A percentile compares a stretch with the other conserved stretches of the same genome.
phyloP scores from a whole-genome alignment of 1,140 invertebrate species.

The Bombus fervidus region DNA sequence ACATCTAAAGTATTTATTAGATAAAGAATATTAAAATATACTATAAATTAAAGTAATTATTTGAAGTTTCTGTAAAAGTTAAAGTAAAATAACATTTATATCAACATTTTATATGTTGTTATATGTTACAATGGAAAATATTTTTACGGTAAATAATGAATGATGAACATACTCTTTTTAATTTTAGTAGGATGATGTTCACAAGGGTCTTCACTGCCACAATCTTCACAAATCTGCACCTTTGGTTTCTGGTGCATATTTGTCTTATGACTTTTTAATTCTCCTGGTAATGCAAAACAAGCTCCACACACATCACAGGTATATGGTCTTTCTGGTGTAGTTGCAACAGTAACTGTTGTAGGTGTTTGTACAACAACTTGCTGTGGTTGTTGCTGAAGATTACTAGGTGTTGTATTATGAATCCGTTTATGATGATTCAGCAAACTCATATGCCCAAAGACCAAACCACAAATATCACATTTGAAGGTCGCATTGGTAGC shows the following conservation, averaged over 20 bases:
- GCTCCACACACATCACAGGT: slow-evolving; percentile 85
- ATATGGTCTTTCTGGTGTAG: slow-evolving; percentile 84
- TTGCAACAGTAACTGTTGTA: slow-evolving; percentile 83
- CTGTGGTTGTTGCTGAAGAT: slow-evolving; percentile 81
- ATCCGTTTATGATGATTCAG: slow-evolving; percentile 92
- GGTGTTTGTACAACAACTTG: slow-evolving; percentile 83
- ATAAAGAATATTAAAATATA: neutral
- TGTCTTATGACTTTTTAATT: slow-evolving; percentile 83
- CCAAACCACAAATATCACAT: slow-evolving; percentile 92
- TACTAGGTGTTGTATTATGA: slow-evolving; percentile 85
- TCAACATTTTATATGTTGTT: neutral
- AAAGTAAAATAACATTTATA: neutral
- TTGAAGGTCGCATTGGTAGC: slow-evolving; percentile 92
- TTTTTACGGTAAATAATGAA: neutral
- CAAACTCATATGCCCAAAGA: slow-evolving; percentile 90
- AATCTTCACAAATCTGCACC: slow-evolving; percentile 80
- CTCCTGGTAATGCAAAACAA: slow-evolving; percentile 83
- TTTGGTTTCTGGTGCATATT: slow-evolving; percentile 82
- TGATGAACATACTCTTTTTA: slow-evolving; percentile 78
- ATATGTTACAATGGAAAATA: neutral
- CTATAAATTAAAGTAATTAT: neutral
- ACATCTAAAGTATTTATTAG: slow-evolving; percentile 31
- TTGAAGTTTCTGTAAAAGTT: neutral
- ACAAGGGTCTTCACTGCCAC: slow-evolving; percentile 81
- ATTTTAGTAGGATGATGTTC: slow-evolving; percentile 82